Evolutionary conservation across 53 echinoderm and acorn worm genomes (phyloP).

Genomic region (Holothuria scabra): DNA sequence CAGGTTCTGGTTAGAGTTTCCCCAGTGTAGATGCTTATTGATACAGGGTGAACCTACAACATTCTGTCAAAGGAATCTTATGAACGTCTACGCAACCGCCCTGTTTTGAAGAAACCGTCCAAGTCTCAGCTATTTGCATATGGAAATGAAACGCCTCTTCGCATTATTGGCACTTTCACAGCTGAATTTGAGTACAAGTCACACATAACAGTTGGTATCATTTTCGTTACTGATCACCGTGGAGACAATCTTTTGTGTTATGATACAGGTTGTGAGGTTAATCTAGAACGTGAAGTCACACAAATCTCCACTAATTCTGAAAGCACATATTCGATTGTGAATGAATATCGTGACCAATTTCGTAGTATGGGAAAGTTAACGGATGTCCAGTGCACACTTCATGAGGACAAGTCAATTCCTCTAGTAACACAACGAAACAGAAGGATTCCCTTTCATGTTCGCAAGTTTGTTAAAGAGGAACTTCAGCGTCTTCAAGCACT

Average conservation of each 20-base stretch:
- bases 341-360: conserved; percentile 54
- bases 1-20: not conserved
- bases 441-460: conserved; percentile 69
- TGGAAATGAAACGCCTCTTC: conserved; percentile 43
- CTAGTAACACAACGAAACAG: conserved; percentile 56
- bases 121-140: conserved; percentile 40
- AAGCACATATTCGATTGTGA: conserved; percentile 5
- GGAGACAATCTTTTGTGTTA: conserved; percentile 57
- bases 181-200: conserved; percentile 39
- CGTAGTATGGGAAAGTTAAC: conserved; percentile 63
- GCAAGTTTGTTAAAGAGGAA: conserved; percentile 55
- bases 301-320: not conserved
- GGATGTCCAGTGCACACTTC: conserved; percentile 53
- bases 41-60: conserved; percentile 38
- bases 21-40: conserved; percentile 27
- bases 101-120: not conserved
- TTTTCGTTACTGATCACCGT: conserved; percentile 49
- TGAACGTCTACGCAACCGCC: not conserved
- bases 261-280: conserved; percentile 29
- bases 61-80: not conserved
- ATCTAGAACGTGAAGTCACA: conserved; percentile 4
- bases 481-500: conserved; percentile 51
- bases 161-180: conserved; percentile 9
- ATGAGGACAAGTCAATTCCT: conserved; percentile 48
- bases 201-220: not conserved